Conservation (phyloP, 2,113 vertebrate genomes). For the Galbula dea region DNA sequence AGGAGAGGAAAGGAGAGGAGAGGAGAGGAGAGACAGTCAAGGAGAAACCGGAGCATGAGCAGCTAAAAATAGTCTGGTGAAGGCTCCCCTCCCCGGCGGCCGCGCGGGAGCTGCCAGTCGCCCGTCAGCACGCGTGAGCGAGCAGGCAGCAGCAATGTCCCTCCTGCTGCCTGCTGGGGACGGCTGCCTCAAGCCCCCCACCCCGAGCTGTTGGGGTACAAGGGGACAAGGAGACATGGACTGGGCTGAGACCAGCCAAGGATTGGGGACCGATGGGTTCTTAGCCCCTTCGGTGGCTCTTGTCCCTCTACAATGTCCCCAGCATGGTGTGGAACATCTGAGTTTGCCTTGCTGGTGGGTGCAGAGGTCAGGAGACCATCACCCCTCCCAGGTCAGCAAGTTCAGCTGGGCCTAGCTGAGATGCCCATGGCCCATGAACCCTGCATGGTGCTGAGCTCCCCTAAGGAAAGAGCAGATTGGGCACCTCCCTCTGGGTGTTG, state of each 20-base stretch:
- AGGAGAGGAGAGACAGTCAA: conserved; percentile 46
- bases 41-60: conserved; percentile 48
- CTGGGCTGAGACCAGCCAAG: not conserved
- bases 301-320: not conserved
- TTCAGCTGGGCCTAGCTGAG: not conserved
- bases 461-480: fast-evolving
- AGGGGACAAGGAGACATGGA: fast-evolving
- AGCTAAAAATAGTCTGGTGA: conserved; percentile 50
- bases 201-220: fast-evolving
- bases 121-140: not conserved
- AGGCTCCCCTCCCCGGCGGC: not conserved
- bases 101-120: not conserved
- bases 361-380: fast-evolving
- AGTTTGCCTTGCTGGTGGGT: not conserved
- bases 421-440: fast-evolving
- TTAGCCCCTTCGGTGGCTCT: fast-evolving
- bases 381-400: not conserved
- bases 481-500: not conserved
- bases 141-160: not conserved
- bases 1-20: conserved; percentile 10
- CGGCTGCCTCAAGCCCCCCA: not conserved
- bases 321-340: fast-evolving
- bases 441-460: fast-evolving
- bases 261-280: not conserved
- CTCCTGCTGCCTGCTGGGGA: not conserved